Evolutionary conservation across 2,888 invertebrate genomes (phyloP), one percentile per base, ranked within the genome.

Genomic region (Hymenopus coronatus): DNA sequence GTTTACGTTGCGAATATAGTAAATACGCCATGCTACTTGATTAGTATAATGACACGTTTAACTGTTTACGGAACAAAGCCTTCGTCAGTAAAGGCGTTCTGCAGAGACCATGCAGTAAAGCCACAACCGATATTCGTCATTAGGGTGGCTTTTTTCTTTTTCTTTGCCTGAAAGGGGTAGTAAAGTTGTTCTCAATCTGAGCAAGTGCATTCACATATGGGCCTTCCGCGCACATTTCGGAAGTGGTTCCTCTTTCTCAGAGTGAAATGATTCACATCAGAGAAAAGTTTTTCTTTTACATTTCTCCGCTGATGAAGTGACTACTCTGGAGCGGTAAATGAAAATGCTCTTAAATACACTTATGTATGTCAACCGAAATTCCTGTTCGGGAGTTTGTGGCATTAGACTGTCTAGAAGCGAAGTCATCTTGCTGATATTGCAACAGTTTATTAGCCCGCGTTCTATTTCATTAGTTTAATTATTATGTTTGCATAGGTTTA

Each of bases 141-240:
- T 28, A 15, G n/a, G 28, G 85, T 33, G 87, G 82, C 15, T n/a
- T 81, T 33, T 27, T n/a, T 89, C 85, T 87, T 90, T 89, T 88
- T 88, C 54, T 70, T 70, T 70, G 54, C 54, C 25, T 84, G 83
- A 85, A 85, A 28, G 33, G 46, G 54, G 40, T 54, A 86, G 83
- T 85, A 86, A 88, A 28, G 88, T 87, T 70, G 81, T 70, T 82
- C 87, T 89, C 90, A 90, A 89, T 90, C 90, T 88, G 82, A 88
- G 90, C 88, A 89, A 90, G 90, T 90, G 89, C 89, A 88, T 89
- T 88, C 86, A 84, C 28, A 84, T 70, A 70, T 25, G 84, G 89
- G 81, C 46, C 82, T 54, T 87, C 83, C 70, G 46, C 82, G 85
- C 90, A 90, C 90, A 90, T 90, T 90, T 90, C 90, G 90, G 90